Conservation (phyloP, 2,113 vertebrate species). For the Trichechus manatus region DNA sequence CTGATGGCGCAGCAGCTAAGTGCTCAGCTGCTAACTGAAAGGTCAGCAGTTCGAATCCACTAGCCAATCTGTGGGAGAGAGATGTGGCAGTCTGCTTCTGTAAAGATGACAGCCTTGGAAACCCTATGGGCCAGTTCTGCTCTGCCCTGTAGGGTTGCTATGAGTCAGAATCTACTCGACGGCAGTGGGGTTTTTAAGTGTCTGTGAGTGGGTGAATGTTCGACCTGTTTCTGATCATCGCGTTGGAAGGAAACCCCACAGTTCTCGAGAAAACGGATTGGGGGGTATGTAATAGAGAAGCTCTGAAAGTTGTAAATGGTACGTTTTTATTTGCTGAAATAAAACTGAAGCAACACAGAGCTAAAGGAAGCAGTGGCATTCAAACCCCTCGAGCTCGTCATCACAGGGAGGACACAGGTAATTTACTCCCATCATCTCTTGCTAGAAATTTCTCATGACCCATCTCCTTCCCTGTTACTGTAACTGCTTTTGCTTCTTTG, state of each 20-base stretch:
- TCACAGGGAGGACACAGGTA: fast-evolving
- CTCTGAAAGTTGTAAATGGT: neutral
- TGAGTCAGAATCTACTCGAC: neutral
- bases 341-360: neutral
- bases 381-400: fast-evolving
- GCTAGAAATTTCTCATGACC: fast-evolving
- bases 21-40: neutral
- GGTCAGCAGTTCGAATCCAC: neutral
- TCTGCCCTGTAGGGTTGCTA: neutral
- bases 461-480: no score
- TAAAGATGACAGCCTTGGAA: neutral
- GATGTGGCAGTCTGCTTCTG: neutral
- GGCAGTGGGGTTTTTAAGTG: no score
- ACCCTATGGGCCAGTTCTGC: neutral
- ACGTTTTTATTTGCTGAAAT: constrained; percentile 51
- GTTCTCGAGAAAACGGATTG: neutral
- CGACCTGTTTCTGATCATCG: neutral
- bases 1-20: neutral
- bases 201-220: fast-evolving
- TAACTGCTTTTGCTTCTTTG: neutral
- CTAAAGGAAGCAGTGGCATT: neutral
- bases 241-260: neutral
- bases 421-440: fast-evolving
- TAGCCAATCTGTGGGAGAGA: neutral
- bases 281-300: no score